Conservation (phyloP, 1,140 invertebrate genomes). For the Calliphora vicina region DNA sequence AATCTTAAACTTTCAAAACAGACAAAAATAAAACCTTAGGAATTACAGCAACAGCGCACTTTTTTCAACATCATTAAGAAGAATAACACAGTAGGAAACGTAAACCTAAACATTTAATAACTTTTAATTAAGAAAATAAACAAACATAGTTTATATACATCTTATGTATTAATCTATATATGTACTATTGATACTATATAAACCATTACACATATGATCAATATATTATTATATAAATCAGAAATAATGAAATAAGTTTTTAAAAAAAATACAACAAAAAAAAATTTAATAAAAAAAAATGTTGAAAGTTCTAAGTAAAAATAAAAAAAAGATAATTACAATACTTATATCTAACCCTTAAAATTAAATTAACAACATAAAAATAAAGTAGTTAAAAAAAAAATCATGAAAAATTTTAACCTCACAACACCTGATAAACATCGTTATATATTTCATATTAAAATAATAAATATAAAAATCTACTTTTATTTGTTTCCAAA, state of each 20-base stretch:
- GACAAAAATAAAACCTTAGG: not conserved
- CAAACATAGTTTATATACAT: slow-evolving; percentile 35
- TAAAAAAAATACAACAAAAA: slow-evolving; percentile 25
- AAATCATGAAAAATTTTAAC: slow-evolving; percentile 18
- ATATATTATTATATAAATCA: slow-evolving; percentile 24
- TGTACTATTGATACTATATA: slow-evolving; percentile 31
- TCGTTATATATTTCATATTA: slow-evolving; percentile 37
- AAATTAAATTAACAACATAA: slow-evolving; percentile 24
- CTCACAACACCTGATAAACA: slow-evolving; percentile 30
- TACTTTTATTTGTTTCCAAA: slow-evolving; percentile 33
- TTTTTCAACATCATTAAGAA: not conserved
- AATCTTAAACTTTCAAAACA: not conserved
- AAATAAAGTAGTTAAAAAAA: slow-evolving; percentile 35
- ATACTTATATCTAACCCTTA: slow-evolving; percentile 8
- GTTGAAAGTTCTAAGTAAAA: slow-evolving; percentile 35
- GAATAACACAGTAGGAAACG: slow-evolving; percentile 19
- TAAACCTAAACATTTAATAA: slow-evolving; percentile 25
- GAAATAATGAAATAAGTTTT: not conserved
- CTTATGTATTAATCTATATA: slow-evolving; percentile 30
- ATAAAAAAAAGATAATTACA: not conserved
- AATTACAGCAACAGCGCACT: slow-evolving; percentile 3
- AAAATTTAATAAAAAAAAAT: slow-evolving; percentile 12
- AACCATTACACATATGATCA: slow-evolving; percentile 21
- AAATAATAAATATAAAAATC: slow-evolving; percentile 23
- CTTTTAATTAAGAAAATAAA: slow-evolving; percentile 5